These are phyloP conservation scores for Drosophila recens DNA, from an alignment of 2,888 invertebrate genomes.

Conservation along the genomic window DNA sequence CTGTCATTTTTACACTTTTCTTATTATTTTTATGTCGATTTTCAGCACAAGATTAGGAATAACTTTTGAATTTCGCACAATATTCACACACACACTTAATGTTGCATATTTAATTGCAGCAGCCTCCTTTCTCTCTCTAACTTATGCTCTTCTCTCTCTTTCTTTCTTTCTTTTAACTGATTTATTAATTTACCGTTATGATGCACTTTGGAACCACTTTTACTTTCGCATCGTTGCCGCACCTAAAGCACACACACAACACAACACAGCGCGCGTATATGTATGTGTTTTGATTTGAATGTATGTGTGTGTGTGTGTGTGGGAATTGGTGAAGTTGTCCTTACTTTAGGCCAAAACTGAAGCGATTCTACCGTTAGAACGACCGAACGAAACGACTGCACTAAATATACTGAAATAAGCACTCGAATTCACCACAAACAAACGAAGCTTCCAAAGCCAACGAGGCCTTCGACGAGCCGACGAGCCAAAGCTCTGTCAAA, in stretches of 20 bases:
- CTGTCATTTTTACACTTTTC: constrained; percentile 19
- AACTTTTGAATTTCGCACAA: constrained; percentile 34
- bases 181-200: constrained; percentile 64
- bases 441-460: constrained; percentile 41
- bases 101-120: constrained; percentile 39
- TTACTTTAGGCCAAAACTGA: constrained; percentile 56
- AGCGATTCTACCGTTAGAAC: constrained; percentile 65
- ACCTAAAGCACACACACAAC: constrained; percentile 52
- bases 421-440: constrained; percentile 50
- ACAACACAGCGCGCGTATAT: constrained; percentile 13
- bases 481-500: constrained; percentile 55
- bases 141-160: neutral
- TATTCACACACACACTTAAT: constrained; percentile 39
- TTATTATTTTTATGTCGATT: constrained; percentile 1
- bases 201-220: constrained; percentile 64
- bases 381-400: constrained; percentile 83
- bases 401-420: constrained; percentile 81
- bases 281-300: constrained; percentile 11
- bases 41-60: neutral
- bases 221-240: constrained; percentile 66
- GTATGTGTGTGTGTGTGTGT: constrained; percentile 23
- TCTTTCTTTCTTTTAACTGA: constrained; percentile 24
- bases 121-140: neutral
- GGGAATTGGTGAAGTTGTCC: constrained; percentile 42
- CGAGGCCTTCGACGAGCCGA: constrained; percentile 35